phyloP scores from a whole-genome alignment of 2,888 invertebrate species.

The Chouioia cunea region DNA sequence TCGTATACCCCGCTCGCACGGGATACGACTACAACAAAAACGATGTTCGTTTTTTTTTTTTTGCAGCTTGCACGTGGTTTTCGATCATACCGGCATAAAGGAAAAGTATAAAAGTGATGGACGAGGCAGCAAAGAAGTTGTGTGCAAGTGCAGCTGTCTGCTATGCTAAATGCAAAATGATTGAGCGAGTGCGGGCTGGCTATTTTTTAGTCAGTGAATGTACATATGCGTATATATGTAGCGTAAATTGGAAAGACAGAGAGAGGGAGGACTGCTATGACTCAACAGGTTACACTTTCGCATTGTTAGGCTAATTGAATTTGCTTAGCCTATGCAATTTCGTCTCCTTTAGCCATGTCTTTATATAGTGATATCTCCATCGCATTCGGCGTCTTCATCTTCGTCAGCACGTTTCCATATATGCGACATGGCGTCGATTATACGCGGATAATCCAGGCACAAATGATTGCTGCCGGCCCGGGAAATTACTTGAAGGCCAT shows the following conservation, averaged over 20 bases:
- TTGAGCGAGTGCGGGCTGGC: constrained; percentile 16
- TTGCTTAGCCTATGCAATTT: constrained; percentile 54
- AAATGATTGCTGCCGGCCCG: constrained; percentile 52
- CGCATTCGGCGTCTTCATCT: background rate
- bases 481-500: constrained; percentile 48
- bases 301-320: constrained; percentile 61
- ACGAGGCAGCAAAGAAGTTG: constrained; percentile 33
- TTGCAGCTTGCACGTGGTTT: background rate
- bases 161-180: constrained; percentile 28
- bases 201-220: constrained; percentile 24
- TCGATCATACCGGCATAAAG: constrained; percentile 30
- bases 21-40: background rate
- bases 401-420: constrained; percentile 40
- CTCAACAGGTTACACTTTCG: constrained; percentile 59
- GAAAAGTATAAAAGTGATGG: constrained; percentile 30
- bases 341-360: constrained; percentile 28
- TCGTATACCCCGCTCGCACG: too few species aligned
- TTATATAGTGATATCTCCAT: constrained; percentile 48
- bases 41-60: constrained; percentile 5
- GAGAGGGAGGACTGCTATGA: constrained; percentile 30
- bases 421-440: constrained; percentile 52
- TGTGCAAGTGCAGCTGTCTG: constrained; percentile 7
- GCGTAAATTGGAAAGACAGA: background rate
- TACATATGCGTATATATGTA: background rate
- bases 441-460: constrained; percentile 55